Conservation (phyloP, 2,797 vertebrate species). For the Sebastes taczanowskii region DNA sequence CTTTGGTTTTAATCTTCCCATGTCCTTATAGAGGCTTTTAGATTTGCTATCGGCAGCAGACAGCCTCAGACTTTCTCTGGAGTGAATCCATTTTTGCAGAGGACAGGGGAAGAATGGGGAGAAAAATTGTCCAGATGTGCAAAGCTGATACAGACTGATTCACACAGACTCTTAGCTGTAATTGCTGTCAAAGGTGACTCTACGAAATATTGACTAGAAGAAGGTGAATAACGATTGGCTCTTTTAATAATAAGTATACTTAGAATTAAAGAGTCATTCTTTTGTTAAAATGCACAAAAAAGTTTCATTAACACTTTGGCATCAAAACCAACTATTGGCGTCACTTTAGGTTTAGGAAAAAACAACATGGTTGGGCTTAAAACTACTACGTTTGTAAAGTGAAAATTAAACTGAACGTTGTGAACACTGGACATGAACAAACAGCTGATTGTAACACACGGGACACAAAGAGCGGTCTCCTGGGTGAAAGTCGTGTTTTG, state of each 20-base stretch:
- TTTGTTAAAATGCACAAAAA: background rate
- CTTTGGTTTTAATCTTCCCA: constrained; percentile 46
- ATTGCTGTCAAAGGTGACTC: constrained; percentile 9
- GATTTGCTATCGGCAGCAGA: constrained; percentile 32
- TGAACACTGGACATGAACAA: too few species aligned
- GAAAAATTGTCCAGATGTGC: constrained; percentile 34
- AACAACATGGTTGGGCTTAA: background rate
- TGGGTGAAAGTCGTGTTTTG: background rate
- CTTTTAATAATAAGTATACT: background rate
- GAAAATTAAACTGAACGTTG: too few species aligned
- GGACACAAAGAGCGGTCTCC: background rate
- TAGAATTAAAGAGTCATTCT: background rate
- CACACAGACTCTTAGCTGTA: background rate
- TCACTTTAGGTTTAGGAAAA: too few species aligned
- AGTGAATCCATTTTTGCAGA: constrained; percentile 23
- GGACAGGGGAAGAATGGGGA: constrained; percentile 11
- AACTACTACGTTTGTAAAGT: background rate
- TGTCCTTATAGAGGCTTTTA: constrained; percentile 40
- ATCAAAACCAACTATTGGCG: too few species aligned
- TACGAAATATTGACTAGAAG: background rate
- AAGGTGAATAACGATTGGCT: background rate
- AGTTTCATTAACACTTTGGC: background rate
- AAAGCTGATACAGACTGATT: constrained; percentile 29
- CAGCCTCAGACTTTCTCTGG: constrained; percentile 14
- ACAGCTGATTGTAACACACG: too few species aligned